Evolutionary conservation across 2,888 invertebrate genomes (phyloP).

Genomic region (Limenitis camilla): DNA sequence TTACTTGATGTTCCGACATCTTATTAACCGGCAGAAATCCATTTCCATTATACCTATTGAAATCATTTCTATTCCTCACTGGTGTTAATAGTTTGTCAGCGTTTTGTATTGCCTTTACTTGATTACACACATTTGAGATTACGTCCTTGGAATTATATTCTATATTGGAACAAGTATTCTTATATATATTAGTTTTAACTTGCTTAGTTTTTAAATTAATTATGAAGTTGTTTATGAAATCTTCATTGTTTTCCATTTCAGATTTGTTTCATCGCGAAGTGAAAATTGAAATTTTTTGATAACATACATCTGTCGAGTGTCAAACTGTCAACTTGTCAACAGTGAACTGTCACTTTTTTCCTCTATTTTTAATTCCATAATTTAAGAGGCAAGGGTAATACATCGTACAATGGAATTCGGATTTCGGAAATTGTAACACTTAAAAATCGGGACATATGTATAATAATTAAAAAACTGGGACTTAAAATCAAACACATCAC

Average conservation of each 20-base stretch:
- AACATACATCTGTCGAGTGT: too few species aligned
- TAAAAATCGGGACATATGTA: too few species aligned
- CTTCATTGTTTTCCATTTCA: conserved; percentile 5
- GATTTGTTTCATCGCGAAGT: too few species aligned
- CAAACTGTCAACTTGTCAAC: too few species aligned
- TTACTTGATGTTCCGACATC: conserved; percentile 28
- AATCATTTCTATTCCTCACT: conserved; percentile 11
- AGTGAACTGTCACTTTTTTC: too few species aligned
- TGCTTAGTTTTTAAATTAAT: conserved; percentile 26
- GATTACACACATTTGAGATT: conserved; percentile 39
- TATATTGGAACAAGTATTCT: conserved; percentile 16
- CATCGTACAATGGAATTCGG: too few species aligned
- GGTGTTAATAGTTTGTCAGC: conserved; percentile 38
- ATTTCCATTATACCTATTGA: conserved; percentile 29
- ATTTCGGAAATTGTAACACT: too few species aligned
- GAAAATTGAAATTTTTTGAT: too few species aligned
- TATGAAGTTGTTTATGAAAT: conserved; percentile 34
- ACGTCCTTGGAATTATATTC: conserved; percentile 34
- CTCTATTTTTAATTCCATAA: too few species aligned
- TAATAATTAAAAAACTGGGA: too few species aligned
- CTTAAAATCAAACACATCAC: too few species aligned
- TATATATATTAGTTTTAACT: conserved; percentile 20
- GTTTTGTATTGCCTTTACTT: conserved; percentile 48
- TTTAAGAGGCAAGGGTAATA: too few species aligned
- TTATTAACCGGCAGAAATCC: conserved; percentile 38